phyloP scores from a whole-genome alignment of 2,888 invertebrate species.

The Mesodorylaimus sp. region DNA sequence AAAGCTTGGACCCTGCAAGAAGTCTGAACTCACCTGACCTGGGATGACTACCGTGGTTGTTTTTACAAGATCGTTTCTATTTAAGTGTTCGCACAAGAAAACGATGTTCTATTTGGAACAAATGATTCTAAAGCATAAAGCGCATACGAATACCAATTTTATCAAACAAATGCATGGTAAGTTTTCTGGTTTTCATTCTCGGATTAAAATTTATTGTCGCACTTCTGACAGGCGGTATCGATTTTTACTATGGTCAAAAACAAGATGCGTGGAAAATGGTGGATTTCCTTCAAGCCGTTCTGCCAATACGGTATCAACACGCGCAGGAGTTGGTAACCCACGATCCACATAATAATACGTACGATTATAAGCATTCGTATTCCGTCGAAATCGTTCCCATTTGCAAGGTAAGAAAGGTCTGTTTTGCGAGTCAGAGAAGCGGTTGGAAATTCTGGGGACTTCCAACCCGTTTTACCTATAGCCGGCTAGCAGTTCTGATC shows the following conservation, averaged over 20 bases:
- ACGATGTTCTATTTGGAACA: constrained; percentile 95
- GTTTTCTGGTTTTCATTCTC: constrained; percentile 7
- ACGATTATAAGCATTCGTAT: constrained; percentile 77
- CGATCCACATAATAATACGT: constrained; percentile 84
- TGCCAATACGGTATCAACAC: constrained; percentile 62
- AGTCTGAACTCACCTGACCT: too few species aligned
- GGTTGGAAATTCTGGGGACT: too few species aligned
- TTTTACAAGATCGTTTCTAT: background rate
- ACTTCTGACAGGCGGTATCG: constrained; percentile 81
- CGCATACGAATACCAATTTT: constrained; percentile 69
- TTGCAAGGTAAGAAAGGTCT: constrained; percentile 44
- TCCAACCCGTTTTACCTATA: too few species aligned
- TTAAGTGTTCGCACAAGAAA: constrained; percentile 57
- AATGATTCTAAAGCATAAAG: constrained; percentile 78
- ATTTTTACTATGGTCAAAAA: constrained; percentile 78
- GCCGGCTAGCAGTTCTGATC: too few species aligned
- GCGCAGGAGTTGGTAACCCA: constrained; percentile 91
- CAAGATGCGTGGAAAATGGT: constrained; percentile 81
- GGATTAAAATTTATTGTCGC: constrained; percentile 24
- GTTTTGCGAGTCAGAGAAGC: too few species aligned
- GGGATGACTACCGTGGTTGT: too few species aligned
- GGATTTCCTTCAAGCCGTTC: constrained; percentile 66
- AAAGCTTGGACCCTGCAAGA: too few species aligned
- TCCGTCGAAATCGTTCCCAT: constrained; percentile 87
- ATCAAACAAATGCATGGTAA: constrained; percentile 63